These are phyloP conservation scores for Axea sp. DNA, from an alignment of 2,888 invertebrate species.

Conservation along the genomic window DNA sequence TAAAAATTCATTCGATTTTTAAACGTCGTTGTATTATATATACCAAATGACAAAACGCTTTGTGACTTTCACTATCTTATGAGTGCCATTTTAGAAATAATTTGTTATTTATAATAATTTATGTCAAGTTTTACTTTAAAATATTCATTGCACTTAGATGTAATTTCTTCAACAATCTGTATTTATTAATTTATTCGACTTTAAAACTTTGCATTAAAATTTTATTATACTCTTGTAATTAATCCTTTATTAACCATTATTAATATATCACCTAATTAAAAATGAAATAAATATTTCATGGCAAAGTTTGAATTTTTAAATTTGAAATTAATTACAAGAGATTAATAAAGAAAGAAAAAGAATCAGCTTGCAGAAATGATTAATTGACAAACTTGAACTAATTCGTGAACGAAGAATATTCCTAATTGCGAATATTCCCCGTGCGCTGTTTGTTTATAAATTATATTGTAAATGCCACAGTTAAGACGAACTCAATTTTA, in stretches of 20 bases:
- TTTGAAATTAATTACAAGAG: too few relatives aligned
- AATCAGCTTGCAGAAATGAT: too few relatives aligned
- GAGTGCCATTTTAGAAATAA: conserved; percentile 50
- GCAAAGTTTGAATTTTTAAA: too few relatives aligned
- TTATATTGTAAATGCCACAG: conserved; percentile 69
- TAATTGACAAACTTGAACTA: too few relatives aligned
- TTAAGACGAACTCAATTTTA: conserved; percentile 70
- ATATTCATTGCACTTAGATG: conserved; percentile 12
- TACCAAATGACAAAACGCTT: conserved; percentile 66
- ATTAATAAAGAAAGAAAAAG: too few relatives aligned
- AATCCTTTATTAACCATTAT: too few relatives aligned
- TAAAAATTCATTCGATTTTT: conserved; percentile 35
- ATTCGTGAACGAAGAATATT: conserved; percentile 41
- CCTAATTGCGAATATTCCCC: conserved; percentile 35
- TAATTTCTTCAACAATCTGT: conserved; percentile 1
- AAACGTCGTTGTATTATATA: conserved; percentile 69
- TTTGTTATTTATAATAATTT: conserved; percentile 35
- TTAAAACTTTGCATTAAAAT: too few relatives aligned
- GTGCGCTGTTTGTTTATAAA: conserved; percentile 53
- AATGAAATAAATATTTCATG: too few relatives aligned
- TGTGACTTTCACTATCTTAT: conserved; percentile 26
- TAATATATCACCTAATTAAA: too few relatives aligned
- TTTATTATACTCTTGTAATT: conserved; percentile 23
- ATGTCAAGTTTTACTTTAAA: background rate
- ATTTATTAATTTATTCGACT: conserved; percentile 33